phyloP scores from a whole-genome alignment of 1,140 invertebrate species.

The Leptinotarsa lineolata region DNA sequence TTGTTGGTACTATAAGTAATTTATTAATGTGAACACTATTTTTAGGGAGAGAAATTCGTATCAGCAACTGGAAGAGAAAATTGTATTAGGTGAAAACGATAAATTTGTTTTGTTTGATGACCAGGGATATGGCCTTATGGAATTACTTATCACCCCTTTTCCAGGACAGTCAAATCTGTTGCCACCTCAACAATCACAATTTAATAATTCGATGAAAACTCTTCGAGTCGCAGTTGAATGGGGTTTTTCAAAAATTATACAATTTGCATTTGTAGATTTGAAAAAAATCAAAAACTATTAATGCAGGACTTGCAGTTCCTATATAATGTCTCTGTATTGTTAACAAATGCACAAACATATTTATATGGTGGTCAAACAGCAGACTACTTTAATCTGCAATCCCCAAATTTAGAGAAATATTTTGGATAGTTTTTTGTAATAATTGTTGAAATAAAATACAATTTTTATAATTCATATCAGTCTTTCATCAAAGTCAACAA shows the following conservation, averaged over 20 bases:
- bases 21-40: too few relatives aligned
- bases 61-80: constrained; percentile 23
- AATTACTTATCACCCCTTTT: neutral
- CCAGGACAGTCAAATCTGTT: neutral
- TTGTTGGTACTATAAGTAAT: too few relatives aligned
- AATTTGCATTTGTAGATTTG: constrained; percentile 37
- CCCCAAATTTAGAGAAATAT: neutral
- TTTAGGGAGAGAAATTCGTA: constrained; percentile 30
- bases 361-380: constrained; percentile 32
- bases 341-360: constrained; percentile 38
- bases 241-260: constrained; percentile 34
- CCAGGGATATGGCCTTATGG: neutral
- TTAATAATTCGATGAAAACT: neutral
- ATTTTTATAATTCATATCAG: too few relatives aligned
- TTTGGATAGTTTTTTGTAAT: neutral
- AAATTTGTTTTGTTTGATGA: neutral
- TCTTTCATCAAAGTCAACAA: too few relatives aligned
- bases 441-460: neutral
- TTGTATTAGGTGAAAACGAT: neutral
- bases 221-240: constrained; percentile 30
- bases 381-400: neutral
- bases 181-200: neutral
- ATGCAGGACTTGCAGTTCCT: constrained; percentile 30
- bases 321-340: constrained; percentile 27
- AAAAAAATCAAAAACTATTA: constrained; percentile 36